A percentile compares a stretch with the other conserved stretches of the same genome.
phyloP scores from a whole-genome alignment of 2,888 invertebrate genomes.

The Labia minor region DNA sequence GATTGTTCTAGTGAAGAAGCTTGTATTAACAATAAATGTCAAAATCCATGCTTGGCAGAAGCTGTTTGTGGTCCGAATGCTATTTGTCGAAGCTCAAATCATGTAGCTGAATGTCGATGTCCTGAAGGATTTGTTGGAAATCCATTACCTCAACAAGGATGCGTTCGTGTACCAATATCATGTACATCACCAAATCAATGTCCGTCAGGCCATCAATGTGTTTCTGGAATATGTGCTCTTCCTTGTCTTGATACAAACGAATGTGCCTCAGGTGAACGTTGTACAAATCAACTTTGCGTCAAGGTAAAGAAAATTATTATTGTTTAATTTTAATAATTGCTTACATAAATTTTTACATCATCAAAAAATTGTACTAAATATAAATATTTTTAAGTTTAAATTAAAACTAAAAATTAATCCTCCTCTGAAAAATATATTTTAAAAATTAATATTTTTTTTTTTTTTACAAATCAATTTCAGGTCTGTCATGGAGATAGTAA shows the following conservation, averaged over 20 bases:
- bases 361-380: too few species aligned
- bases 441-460: not conserved
- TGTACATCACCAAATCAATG: constrained; percentile 60
- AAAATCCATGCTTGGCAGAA: constrained; percentile 66
- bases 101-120: constrained; percentile 66
- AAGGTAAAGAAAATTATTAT: constrained; percentile 48
- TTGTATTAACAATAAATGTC: constrained; percentile 74
- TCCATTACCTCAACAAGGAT: constrained; percentile 79
- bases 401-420: too few species aligned
- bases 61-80: constrained; percentile 77
- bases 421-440: too few species aligned
- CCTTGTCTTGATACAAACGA: constrained; percentile 60
- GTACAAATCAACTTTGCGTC: constrained; percentile 63
- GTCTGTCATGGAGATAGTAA: constrained; percentile 81
- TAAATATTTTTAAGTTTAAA: too few species aligned
- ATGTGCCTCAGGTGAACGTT: constrained; percentile 77
- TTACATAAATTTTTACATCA: too few species aligned
- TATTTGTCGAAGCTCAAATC: constrained; percentile 62
- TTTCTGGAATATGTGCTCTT: constrained; percentile 63
- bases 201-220: constrained; percentile 64
- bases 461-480: not conserved
- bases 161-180: constrained; percentile 64
- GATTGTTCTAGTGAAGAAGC: constrained; percentile 67
- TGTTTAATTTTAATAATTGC: too few species aligned
- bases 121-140: constrained; percentile 77